Percentiles rank a stretch among this genome's conserved stretches.
These are phyloP conservation scores for Lepisosteus osseus DNA, from an alignment of 2,113 vertebrate species.

Conservation along the genomic window DNA sequence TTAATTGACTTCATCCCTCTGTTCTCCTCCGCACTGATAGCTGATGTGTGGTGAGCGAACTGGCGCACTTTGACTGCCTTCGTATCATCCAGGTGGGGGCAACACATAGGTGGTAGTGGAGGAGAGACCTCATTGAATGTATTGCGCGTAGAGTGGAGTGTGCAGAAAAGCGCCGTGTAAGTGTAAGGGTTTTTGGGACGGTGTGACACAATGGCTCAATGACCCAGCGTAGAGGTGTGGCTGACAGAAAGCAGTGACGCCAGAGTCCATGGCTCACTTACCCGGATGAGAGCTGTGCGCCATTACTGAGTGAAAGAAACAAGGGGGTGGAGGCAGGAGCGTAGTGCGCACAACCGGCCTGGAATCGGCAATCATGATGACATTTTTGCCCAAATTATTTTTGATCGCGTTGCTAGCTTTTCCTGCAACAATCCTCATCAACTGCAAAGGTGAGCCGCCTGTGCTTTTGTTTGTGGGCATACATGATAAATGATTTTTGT, in stretches of 20 bases:
- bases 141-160: no score
- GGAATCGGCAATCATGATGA: conserved; percentile 44
- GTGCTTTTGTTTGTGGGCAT: not conserved
- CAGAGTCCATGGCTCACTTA: not conserved
- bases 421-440: conserved; percentile 47
- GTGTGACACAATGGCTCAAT: no score
- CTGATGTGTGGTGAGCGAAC: no score
- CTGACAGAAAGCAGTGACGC: not conserved
- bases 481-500: not conserved
- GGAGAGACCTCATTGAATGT: no score
- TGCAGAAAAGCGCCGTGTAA: no score
- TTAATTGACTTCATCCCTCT: no score
- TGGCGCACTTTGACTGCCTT: no score
- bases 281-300: conserved; percentile 17
- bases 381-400: conserved; percentile 50
- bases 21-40: no score
- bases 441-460: conserved; percentile 35
- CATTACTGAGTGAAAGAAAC: conserved; percentile 1
- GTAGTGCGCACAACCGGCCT: not conserved
- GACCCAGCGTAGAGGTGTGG: not conserved
- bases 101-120: no score
- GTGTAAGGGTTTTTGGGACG: no score
- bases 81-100: no score
- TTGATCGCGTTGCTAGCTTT: conserved; percentile 50
- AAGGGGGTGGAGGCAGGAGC: not conserved